Evolutionary conservation across 2,797 vertebrate species (phyloP).

Genomic region (Cygnus olor): DNA sequence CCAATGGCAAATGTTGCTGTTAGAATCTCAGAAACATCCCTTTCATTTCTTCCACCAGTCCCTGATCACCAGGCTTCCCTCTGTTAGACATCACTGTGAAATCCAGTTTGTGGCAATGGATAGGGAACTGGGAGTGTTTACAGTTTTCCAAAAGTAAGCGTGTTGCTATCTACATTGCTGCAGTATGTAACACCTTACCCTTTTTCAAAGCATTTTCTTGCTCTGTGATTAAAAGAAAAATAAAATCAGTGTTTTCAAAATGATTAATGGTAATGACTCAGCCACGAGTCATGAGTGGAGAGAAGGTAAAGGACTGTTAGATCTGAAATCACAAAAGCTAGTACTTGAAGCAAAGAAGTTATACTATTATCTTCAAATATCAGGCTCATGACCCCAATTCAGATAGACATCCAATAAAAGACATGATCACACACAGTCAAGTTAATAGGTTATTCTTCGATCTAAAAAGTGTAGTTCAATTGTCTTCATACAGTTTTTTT

Average conservation of each 20-base stretch:
- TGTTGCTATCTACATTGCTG: neutral
- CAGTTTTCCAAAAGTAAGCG: neutral
- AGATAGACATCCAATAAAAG: constrained; percentile 35
- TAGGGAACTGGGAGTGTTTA: neutral
- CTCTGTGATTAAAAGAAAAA: constrained; percentile 35
- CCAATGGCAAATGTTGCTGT: neutral
- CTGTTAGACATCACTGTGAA: neutral
- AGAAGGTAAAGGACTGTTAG: constrained; percentile 21
- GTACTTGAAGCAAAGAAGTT: constrained; percentile 22
- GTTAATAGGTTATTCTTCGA: neutral
- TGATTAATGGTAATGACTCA: constrained; percentile 60
- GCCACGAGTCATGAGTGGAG: constrained; percentile 9
- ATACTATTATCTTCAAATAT: constrained; percentile 30
- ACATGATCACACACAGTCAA: neutral
- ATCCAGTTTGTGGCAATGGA: neutral
- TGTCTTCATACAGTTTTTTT: neutral
- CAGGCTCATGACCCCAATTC: constrained; percentile 17
- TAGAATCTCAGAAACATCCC: neutral
- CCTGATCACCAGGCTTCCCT: neutral
- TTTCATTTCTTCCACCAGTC: neutral
- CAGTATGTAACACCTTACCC: neutral
- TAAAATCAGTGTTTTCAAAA: constrained; percentile 32
- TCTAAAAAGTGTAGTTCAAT: neutral
- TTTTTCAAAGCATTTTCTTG: neutral
- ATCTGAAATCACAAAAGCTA: constrained; percentile 22